Percentiles rank a stretch among this genome's conserved stretches.
phyloP scores from a whole-genome alignment of 35 echinoderm and acorn worm species.

The Apostichopus parvimensis region DNA sequence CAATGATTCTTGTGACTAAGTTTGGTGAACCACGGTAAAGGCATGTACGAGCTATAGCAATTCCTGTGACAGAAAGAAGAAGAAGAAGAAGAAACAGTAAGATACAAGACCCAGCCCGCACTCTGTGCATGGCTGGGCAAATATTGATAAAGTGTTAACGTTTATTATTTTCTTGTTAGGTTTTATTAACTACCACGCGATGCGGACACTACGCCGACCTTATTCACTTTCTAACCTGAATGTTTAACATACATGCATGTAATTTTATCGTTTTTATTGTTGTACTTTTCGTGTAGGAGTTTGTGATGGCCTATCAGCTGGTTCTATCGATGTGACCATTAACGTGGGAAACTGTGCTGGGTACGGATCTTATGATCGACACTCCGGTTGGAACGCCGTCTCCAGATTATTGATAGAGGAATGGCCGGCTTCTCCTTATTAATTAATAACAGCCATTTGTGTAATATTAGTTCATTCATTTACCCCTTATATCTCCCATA shows the following conservation, averaged over 20 bases:
- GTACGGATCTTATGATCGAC: constrained; percentile 63
- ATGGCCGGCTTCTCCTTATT: constrained; percentile 63
- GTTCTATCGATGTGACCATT: constrained; percentile 63
- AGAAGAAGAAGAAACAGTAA: too few species aligned
- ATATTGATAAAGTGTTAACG: too few species aligned
- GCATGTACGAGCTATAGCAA: too few species aligned
- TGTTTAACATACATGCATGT: not conserved
- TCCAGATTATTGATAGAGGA: constrained; percentile 78
- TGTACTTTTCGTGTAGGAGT: constrained; percentile 45
- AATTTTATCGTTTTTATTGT: not conserved
- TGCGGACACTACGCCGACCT: not conserved
- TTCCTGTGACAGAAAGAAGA: too few species aligned
- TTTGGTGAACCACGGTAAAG: too few species aligned
- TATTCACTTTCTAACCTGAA: not conserved
- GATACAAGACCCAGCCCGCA: too few species aligned
- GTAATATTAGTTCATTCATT: too few species aligned
- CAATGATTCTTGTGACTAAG: too few species aligned
- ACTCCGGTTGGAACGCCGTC: constrained; percentile 85
- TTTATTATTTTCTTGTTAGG: not conserved
- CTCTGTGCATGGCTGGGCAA: too few species aligned
- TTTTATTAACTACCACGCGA: not conserved
- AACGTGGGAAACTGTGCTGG: constrained; percentile 74
- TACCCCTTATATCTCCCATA: too few species aligned
- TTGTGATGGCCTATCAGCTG: constrained; percentile 66
- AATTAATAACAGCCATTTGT: not conserved